A percentile compares a stretch with the other conserved stretches of the same genome.
Conservation (phyloP, 2,888 invertebrate species). For the Phaedon cochleariae region DNA sequence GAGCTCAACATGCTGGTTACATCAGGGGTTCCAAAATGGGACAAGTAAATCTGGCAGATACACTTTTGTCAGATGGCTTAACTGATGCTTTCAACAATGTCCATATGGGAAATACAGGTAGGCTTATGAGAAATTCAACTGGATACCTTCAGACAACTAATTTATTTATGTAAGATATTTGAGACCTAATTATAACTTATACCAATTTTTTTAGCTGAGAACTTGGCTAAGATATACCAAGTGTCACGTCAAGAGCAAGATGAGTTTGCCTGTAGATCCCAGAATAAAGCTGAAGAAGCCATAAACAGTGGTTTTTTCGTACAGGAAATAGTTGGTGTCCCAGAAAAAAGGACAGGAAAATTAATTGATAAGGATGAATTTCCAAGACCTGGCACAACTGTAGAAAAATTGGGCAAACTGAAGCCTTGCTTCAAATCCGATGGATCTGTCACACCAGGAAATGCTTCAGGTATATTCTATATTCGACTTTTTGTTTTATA, state of each 20-base stretch:
- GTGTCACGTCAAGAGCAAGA: slow-evolving; percentile 78
- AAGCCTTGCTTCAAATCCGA: slow-evolving; percentile 69
- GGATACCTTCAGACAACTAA: too few species aligned
- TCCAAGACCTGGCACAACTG: slow-evolving; percentile 69
- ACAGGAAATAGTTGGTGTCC: slow-evolving; percentile 76
- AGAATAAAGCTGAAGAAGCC: slow-evolving; percentile 71
- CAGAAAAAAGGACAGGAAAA: slow-evolving; percentile 48
- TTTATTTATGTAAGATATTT: not conserved
- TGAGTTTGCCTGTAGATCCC: slow-evolving; percentile 72
- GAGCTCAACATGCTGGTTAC: slow-evolving; percentile 73
- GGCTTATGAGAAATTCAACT: too few species aligned
- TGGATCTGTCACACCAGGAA: slow-evolving; percentile 80
- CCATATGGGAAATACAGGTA: slow-evolving; percentile 84
- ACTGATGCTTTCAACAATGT: slow-evolving; percentile 75
- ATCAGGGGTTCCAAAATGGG: slow-evolving; percentile 77
- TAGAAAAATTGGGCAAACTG: slow-evolving; percentile 70
- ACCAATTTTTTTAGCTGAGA: slow-evolving; percentile 69
- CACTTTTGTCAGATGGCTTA: slow-evolving; percentile 75
- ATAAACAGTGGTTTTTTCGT: slow-evolving; percentile 63
- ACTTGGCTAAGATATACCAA: slow-evolving; percentile 73
- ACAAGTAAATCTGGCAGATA: slow-evolving; percentile 69
- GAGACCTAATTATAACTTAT: not conserved
- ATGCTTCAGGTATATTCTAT: slow-evolving; percentile 71
- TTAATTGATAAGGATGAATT: slow-evolving; percentile 73
- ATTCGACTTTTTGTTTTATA: too few species aligned